Percentiles rank a stretch among this genome's conserved stretches.
These are phyloP conservation scores for Molossus molossus DNA, from an alignment of 2,797 vertebrate genomes.

Conservation along the genomic window DNA sequence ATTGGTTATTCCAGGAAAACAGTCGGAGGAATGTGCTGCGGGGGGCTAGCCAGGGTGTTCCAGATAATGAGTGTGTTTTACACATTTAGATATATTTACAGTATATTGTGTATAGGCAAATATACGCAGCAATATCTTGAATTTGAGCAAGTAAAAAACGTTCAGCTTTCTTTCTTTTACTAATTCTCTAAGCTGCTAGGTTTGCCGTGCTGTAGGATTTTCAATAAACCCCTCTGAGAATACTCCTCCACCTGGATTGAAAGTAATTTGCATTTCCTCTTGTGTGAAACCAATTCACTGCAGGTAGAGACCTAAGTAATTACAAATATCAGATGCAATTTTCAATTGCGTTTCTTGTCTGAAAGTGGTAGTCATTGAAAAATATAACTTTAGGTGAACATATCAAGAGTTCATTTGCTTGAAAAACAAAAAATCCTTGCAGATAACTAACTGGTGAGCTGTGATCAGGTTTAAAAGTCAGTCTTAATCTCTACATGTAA, in stretches of 20 bases:
- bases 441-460: background rate
- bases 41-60: background rate
- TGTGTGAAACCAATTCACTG: conserved; percentile 58
- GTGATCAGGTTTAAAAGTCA: conserved; percentile 65
- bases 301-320: conserved; percentile 75
- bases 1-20: background rate
- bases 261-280: conserved; percentile 75
- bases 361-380: conserved; percentile 73
- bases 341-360: conserved; percentile 74
- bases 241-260: conserved; percentile 68
- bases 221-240: conserved; percentile 73
- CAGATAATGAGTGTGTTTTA: background rate
- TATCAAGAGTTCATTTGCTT: conserved; percentile 46
- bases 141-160: conserved; percentile 20
- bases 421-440: conserved; percentile 62
- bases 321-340: conserved; percentile 76
- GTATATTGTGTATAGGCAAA: background rate
- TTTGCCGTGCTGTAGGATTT: conserved; percentile 68
- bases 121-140: background rate
- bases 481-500: background rate
- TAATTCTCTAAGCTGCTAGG: conserved; percentile 61
- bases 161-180: conserved; percentile 61
- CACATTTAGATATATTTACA: background rate
- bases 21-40: background rate
- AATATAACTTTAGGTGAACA: conserved; percentile 54